These are phyloP conservation scores for Acanthosepion esculentum DNA, from an alignment of 2,888 invertebrate species.

Conservation along the genomic window DNA sequence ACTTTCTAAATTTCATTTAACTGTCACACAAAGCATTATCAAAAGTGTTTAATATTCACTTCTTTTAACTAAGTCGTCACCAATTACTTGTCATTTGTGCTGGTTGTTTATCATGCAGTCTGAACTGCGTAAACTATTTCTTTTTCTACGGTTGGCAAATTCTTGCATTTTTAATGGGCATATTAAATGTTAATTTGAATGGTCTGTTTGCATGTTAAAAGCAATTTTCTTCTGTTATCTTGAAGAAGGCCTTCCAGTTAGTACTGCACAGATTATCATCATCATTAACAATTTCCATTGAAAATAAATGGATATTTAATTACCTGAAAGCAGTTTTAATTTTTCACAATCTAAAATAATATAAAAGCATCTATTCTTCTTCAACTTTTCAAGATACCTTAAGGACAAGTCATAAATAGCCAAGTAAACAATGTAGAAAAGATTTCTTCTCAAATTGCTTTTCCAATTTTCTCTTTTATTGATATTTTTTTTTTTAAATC, in stretches of 20 bases:
- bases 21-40: background rate
- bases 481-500: background rate
- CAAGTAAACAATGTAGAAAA: background rate
- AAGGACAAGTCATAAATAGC: background rate
- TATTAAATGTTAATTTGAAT: background rate
- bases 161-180: background rate
- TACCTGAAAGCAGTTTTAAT: background rate
- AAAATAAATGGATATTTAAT: constrained; percentile 10
- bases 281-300: background rate
- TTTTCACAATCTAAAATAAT: background rate
- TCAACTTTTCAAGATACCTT: background rate
- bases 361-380: background rate
- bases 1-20: background rate
- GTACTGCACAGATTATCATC: background rate
- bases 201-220: constrained; percentile 12
- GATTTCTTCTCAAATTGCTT: background rate
- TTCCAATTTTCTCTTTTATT: background rate
- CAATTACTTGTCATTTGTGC: background rate
- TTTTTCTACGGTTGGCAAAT: background rate
- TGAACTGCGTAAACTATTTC: background rate
- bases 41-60: background rate
- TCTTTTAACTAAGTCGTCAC: background rate
- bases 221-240: background rate
- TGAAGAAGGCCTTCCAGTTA: background rate
- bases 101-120: background rate